Evolutionary conservation across 2,113 vertebrate species (phyloP).

Genomic region (Myanophis thanlyinensis): DNA sequence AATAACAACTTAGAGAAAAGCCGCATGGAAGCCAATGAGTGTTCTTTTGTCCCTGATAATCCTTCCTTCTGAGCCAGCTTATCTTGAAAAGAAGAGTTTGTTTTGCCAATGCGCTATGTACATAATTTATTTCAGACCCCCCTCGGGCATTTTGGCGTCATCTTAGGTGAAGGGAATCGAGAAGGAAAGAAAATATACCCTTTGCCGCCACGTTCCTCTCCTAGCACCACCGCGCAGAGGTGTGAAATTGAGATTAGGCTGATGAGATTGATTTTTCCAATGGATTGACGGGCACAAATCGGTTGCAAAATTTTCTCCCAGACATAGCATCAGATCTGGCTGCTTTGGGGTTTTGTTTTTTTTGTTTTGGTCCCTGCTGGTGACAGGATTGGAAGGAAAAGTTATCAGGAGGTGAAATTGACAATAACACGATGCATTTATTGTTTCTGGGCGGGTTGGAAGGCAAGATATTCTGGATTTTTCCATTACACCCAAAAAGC

Average conservation of each 20-base stretch:
- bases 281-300: background rate
- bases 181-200: background rate
- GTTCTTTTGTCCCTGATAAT: background rate
- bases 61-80: background rate
- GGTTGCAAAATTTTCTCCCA: background rate
- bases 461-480: no score
- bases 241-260: slow-evolving; percentile 1
- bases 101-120: background rate
- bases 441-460: background rate
- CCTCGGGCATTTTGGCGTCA: background rate
- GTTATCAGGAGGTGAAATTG: background rate
- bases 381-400: background rate
- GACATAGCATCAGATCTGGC: background rate
- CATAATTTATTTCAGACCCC: background rate
- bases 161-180: background rate
- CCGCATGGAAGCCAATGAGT: background rate
- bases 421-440: background rate
- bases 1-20: background rate
- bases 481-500: no score
- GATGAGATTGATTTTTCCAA: background rate
- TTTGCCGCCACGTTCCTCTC: background rate
- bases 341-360: background rate
- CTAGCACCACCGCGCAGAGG: background rate
- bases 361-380: background rate
- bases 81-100: background rate